Percentiles rank a stretch among this genome's conserved stretches.
phyloP scores from a whole-genome alignment of 2,888 invertebrate genomes.

The Troides helena region DNA sequence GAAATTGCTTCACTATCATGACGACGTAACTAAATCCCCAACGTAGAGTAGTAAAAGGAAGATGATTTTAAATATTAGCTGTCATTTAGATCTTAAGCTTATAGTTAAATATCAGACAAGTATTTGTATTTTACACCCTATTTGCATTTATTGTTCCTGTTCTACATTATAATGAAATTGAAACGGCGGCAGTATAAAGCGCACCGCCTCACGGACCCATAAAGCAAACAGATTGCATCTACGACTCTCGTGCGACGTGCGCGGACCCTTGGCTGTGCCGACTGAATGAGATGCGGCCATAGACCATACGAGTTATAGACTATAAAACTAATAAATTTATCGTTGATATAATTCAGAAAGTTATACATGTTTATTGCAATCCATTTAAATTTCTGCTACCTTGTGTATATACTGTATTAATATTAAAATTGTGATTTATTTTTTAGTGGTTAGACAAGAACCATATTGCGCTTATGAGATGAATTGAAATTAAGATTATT shows the following conservation, averaged over 20 bases:
- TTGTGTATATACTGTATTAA: too few species aligned
- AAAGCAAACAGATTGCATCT: conserved; percentile 74
- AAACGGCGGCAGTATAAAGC: conserved; percentile 46
- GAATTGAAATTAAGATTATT: too few species aligned
- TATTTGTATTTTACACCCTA: conserved; percentile 8
- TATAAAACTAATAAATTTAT: background rate
- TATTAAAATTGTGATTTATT: too few species aligned
- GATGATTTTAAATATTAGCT: too few species aligned
- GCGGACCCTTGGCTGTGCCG: conserved; percentile 40
- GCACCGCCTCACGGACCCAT: conserved; percentile 51
- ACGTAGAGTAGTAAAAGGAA: too few species aligned
- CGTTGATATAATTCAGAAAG: background rate
- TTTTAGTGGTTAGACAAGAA: too few species aligned
- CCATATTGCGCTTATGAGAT: too few species aligned
- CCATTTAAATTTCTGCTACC: too few species aligned
- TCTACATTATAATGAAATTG: conserved; percentile 39
- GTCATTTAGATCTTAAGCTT: background rate
- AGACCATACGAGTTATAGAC: conserved; percentile 24
- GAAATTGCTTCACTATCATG: too few species aligned
- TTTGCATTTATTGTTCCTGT: conserved; percentile 10
- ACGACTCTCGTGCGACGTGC: conserved; percentile 49
- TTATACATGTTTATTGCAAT: too few species aligned
- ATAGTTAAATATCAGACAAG: background rate
- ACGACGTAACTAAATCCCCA: too few species aligned
- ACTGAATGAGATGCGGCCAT: conserved; percentile 40